Evolutionary conservation across 64 coral and sea anemone genomes (phyloP).

Genomic region (Pocillopora damicornis): DNA sequence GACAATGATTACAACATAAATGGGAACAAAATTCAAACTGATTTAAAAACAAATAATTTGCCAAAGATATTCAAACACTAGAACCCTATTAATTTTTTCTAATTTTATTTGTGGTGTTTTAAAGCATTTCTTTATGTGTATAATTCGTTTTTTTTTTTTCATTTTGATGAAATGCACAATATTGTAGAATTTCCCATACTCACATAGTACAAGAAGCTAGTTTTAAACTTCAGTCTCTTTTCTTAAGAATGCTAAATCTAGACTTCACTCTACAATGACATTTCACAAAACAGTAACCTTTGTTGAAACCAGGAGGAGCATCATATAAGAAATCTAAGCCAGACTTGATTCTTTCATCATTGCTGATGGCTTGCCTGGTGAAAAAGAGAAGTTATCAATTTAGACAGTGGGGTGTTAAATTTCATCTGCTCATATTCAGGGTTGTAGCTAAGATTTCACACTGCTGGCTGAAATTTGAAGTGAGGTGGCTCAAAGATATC

Average conservation of each 20-base stretch:
- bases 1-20: too few species aligned
- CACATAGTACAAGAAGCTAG: not conserved
- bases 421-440: too few species aligned
- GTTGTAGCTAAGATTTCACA: too few species aligned
- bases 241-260: not conserved
- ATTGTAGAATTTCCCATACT: not conserved
- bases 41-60: not conserved
- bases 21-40: too few species aligned
- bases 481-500: too few species aligned
- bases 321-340: constrained; percentile 97
- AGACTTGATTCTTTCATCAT: constrained; percentile 95
- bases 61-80: not conserved
- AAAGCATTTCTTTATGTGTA: too few species aligned
- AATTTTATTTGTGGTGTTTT: too few species aligned
- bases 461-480: too few species aligned
- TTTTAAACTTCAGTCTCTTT: not conserved
- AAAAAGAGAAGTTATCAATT: not conserved
- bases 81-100: too few species aligned
- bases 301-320: constrained; percentile 89
- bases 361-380: constrained; percentile 79
- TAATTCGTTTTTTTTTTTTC: too few species aligned
- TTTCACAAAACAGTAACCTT: constrained; percentile 39
- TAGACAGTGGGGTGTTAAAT: too few species aligned
- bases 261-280: not conserved
- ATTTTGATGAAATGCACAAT: not conserved